Evolutionary conservation across 2,888 invertebrate species (phyloP).

Genomic region (Drosophila infuscata): DNA sequence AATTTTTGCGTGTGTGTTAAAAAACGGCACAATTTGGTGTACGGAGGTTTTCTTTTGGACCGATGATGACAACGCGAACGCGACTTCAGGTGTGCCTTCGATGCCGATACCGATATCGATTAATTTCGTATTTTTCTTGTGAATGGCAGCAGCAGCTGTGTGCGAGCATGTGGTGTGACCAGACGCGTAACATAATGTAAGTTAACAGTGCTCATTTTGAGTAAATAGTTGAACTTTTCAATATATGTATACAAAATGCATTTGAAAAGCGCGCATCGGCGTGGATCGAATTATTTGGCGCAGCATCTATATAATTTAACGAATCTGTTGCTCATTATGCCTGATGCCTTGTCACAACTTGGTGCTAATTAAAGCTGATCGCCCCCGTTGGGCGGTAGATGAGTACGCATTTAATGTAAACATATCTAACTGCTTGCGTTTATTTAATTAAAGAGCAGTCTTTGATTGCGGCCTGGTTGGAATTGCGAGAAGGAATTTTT

Average conservation of each 20-base stretch:
- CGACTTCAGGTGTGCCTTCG: constrained; percentile 60
- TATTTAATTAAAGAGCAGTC: constrained; percentile 70
- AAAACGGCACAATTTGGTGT: constrained; percentile 53
- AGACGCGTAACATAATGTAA: background rate
- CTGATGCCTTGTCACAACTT: constrained; percentile 53
- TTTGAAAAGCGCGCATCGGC: constrained; percentile 12
- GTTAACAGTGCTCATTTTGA: constrained; percentile 19
- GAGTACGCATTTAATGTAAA: constrained; percentile 44
- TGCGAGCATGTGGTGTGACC: constrained; percentile 1
- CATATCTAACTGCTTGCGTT: constrained; percentile 66
- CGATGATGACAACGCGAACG: constrained; percentile 75
- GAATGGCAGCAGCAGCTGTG: constrained; percentile 50
- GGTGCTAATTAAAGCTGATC: constrained; percentile 69
- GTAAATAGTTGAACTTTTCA: background rate
- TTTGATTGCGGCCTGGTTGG: constrained; percentile 18
- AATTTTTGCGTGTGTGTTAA: constrained; percentile 38
- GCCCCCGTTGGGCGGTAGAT: background rate
- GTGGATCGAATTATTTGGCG: constrained; percentile 8
- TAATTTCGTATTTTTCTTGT: background rate
- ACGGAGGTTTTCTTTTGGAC: constrained; percentile 45
- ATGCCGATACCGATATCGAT: constrained; percentile 12
- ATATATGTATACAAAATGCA: background rate
- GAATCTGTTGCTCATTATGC: constrained; percentile 65
- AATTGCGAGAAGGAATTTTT: constrained; percentile 39
- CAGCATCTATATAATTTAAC: constrained; percentile 57